Evolutionary conservation across 2,113 vertebrate genomes (phyloP).

Genomic region (Semnornis frantzii): DNA sequence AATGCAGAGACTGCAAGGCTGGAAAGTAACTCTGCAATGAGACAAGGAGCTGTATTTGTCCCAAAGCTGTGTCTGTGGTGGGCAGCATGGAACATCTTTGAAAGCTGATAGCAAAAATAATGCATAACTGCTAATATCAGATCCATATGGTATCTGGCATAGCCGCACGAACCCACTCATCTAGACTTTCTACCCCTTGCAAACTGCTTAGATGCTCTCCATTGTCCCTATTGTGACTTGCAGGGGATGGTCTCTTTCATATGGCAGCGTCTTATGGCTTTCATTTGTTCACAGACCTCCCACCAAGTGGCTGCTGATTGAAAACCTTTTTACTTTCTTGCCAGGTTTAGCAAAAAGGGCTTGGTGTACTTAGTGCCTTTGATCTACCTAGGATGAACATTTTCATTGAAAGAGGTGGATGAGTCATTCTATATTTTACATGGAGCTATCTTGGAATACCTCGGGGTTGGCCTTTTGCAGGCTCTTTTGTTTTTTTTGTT

Average conservation of each 20-base stretch:
- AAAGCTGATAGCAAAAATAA: background rate
- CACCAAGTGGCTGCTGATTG: constrained; percentile 63
- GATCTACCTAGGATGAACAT: constrained; percentile 58
- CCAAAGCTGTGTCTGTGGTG: background rate
- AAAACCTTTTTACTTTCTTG: constrained; percentile 64
- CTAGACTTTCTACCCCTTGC: background rate
- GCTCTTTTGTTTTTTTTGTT: background rate
- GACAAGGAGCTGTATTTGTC: background rate
- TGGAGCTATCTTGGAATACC: constrained; percentile 43
- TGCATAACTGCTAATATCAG: background rate
- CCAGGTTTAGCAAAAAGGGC: constrained; percentile 62
- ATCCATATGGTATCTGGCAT: background rate
- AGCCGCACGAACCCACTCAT: background rate
- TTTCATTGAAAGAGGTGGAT: constrained; percentile 61
- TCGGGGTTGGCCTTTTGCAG: constrained; percentile 46
- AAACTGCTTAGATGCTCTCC: background rate
- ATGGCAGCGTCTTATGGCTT: constrained; percentile 48
- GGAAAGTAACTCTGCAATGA: accelerated
- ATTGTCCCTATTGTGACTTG: constrained; percentile 50
- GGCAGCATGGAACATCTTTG: background rate
- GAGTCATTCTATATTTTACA: constrained; percentile 29
- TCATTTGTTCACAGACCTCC: constrained; percentile 69
- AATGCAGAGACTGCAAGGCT: background rate
- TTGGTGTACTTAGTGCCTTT: constrained; percentile 62
- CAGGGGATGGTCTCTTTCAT: constrained; percentile 41